phyloP scores from a whole-genome alignment of 1,140 invertebrate genomes.

The Ephestia elutella region DNA sequence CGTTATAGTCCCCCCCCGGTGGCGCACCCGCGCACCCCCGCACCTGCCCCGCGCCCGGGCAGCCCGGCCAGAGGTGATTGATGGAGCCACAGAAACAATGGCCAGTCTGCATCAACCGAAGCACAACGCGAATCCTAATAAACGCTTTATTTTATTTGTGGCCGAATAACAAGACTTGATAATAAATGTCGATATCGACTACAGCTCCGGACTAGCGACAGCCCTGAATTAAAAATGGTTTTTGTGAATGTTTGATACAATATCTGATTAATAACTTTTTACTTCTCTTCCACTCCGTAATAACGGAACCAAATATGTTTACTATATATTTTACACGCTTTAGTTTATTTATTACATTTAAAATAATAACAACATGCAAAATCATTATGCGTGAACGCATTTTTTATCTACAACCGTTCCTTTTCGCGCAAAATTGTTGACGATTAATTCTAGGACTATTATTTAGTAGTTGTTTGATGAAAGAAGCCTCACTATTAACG shows the following conservation, averaged over 20 bases:
- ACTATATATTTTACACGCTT: neutral
- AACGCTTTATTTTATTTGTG: slow-evolving; percentile 72
- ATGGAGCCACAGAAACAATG: slow-evolving; percentile 67
- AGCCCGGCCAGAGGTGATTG: slow-evolving; percentile 58
- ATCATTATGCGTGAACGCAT: slow-evolving; percentile 6
- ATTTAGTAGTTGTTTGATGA: slow-evolving; percentile 8
- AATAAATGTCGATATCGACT: slow-evolving; percentile 63
- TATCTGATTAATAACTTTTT: neutral
- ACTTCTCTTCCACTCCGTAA: neutral
- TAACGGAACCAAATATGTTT: too few species aligned
- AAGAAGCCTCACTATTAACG: neutral
- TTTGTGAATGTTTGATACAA: neutral
- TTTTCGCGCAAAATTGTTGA: neutral
- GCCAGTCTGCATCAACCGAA: slow-evolving; percentile 46
- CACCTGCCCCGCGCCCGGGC: slow-evolving; percentile 21
- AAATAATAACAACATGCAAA: slow-evolving; percentile 5
- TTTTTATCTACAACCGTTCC: neutral
- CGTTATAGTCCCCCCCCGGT: slow-evolving; percentile 53
- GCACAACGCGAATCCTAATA: slow-evolving; percentile 71
- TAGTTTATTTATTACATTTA: neutral
- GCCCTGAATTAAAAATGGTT: slow-evolving; percentile 33
- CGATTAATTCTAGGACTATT: neutral
- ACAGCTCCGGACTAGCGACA: slow-evolving; percentile 52
- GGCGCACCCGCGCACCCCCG: slow-evolving; percentile 23
- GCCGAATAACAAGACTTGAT: slow-evolving; percentile 58